phyloP scores from a whole-genome alignment of 2,888 invertebrate species.

The Orthosia incerta region DNA sequence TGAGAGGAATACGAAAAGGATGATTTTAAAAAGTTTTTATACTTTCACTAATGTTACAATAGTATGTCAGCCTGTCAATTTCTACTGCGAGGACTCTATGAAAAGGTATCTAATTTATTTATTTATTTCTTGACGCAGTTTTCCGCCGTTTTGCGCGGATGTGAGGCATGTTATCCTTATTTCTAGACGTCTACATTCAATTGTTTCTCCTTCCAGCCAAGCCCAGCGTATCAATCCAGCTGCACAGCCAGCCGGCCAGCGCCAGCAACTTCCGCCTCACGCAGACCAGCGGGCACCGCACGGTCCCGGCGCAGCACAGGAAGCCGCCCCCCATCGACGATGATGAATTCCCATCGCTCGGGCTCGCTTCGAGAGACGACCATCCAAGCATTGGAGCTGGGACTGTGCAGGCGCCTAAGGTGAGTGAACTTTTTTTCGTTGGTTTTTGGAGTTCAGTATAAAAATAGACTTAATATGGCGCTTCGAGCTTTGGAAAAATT shows the following conservation, averaged over 20 bases:
- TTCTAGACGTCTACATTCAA: background rate
- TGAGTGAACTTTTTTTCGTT: constrained; percentile 54
- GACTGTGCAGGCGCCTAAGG: constrained; percentile 84
- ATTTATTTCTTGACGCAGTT: too few species aligned
- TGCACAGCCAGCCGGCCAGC: constrained; percentile 87
- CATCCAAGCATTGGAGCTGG: constrained; percentile 85
- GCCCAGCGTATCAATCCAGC: constrained; percentile 88
- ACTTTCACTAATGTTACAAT: too few species aligned
- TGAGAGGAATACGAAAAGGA: too few species aligned
- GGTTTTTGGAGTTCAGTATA: background rate
- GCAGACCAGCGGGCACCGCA: constrained; percentile 82
- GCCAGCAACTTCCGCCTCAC: constrained; percentile 88
- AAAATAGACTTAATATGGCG: background rate
- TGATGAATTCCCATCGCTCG: constrained; percentile 77
- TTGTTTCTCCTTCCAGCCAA: constrained; percentile 75
- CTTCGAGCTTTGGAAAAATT: background rate
- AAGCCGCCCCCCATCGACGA: constrained; percentile 66
- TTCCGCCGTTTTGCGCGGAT: too few species aligned
- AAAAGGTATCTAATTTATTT: too few species aligned
- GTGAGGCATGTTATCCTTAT: too few species aligned
- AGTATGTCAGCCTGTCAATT: too few species aligned
- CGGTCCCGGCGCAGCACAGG: constrained; percentile 71
- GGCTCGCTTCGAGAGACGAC: constrained; percentile 78
- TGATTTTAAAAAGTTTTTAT: too few species aligned
- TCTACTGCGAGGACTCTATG: too few species aligned